phyloP scores from a whole-genome alignment of 2,113 vertebrate species.

The Callipepla californica region DNA sequence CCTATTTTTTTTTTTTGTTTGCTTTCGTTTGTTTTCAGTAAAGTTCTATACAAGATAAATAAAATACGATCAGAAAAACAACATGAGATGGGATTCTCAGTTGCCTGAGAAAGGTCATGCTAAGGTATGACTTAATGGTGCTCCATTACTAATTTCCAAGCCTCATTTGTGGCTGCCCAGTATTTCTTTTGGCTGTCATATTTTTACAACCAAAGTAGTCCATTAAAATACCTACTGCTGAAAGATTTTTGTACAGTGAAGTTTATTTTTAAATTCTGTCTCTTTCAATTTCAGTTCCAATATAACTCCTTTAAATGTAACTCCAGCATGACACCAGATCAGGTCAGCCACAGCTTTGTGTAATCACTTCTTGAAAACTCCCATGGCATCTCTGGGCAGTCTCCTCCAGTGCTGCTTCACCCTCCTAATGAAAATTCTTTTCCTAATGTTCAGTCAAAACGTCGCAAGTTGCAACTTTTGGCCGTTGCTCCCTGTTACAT shows the following conservation, averaged over 20 bases:
- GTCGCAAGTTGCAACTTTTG: neutral
- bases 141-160: neutral
- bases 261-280: neutral
- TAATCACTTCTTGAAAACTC: neutral
- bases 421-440: neutral
- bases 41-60: neutral
- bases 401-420: neutral
- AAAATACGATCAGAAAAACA: neutral
- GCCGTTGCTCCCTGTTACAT: neutral
- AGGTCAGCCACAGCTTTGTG: neutral
- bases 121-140: neutral
- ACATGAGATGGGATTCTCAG: neutral
- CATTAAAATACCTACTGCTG: neutral
- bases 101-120: neutral
- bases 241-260: neutral
- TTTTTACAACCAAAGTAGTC: neutral
- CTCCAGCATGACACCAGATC: neutral
- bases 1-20: too few species aligned
- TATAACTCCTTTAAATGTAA: neutral
- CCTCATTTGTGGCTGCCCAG: neutral
- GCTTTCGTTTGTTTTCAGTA: too few species aligned
- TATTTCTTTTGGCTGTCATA: neutral
- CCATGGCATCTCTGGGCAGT: neutral
- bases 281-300: neutral
- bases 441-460: neutral